A percentile compares a stretch with the other conserved stretches of the same genome.
These are phyloP conservation scores for Adelognathus sp. DNA, from an alignment of 2,888 invertebrate genomes.

Conservation along the genomic window DNA sequence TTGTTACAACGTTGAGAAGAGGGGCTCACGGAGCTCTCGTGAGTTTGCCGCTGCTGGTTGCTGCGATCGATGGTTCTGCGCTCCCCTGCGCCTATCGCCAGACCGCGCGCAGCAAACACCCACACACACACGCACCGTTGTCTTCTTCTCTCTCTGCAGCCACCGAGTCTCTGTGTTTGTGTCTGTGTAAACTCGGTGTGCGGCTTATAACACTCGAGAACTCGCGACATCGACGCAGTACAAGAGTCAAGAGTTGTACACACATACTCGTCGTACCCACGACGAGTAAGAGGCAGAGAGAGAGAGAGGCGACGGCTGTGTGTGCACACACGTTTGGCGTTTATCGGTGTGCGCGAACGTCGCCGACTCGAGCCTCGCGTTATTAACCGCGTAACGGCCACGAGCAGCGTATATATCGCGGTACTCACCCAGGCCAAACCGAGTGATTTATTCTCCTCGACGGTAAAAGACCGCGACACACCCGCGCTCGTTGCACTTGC, in stretches of 20 bases:
- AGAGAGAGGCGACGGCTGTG: background rate
- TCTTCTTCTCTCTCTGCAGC: constrained; percentile 11
- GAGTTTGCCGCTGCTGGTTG: constrained; percentile 28
- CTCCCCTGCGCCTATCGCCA: constrained; percentile 65
- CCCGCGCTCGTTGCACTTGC: constrained; percentile 30
- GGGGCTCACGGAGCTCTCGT: constrained; percentile 8
- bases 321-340: background rate
- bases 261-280: constrained; percentile 6
- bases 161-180: background rate
- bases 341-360: constrained; percentile 12
- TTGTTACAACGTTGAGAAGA: background rate
- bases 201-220: constrained; percentile 17
- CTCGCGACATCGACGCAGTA: background rate
- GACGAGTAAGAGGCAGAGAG: constrained; percentile 9
- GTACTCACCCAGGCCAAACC: constrained; percentile 42
- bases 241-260: constrained; percentile 15
- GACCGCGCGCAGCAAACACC: constrained; percentile 47
- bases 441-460: constrained; percentile 45
- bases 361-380: constrained; percentile 32
- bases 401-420: constrained; percentile 46
- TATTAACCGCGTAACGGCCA: constrained; percentile 57
- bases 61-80: constrained; percentile 62
- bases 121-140: too few species aligned
- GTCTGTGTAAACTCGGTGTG: background rate
- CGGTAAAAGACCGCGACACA: constrained; percentile 1